Evolutionary conservation across 2,797 vertebrate species (phyloP), one percentile per base, ranked within the genome.

Genomic region (Manis pentadactyla): DNA sequence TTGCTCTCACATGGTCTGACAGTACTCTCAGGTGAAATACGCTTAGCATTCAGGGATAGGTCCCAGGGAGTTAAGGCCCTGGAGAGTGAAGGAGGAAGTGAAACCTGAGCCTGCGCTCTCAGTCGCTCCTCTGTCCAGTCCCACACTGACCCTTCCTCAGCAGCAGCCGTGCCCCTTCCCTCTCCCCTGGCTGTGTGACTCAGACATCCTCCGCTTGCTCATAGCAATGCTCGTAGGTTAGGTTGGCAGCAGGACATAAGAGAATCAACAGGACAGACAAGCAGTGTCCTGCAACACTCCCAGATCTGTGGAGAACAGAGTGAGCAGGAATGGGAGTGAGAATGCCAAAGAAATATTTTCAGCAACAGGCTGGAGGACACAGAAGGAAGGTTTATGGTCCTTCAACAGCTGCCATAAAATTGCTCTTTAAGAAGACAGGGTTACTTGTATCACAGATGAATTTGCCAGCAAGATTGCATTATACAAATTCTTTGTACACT

Each of bases 61-160:
- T 84, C 93, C 61, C 84, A 82, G 79, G 73, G 94, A 94, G 86
- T 57, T n/a, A 95, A 85, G 31, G 25, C n/a, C 68, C 84, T 77
- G 53, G 31, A 74, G 10, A 89, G 27, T 29, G 29, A 69, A 95
- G 74, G 13, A 14, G 89, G 53, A 91, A 95, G 64, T 73, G 84
- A 95, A 94, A 94, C 49, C 75, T 7, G n/a, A 95, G 29, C 29
- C 25, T 61, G 68, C 74, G 63, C 49, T 75, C 87, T 68, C 87
- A 51, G 79, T 27, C 51, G 53, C 49, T 78, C 84, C 78, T 94
- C 34, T 17, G 46, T 25, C 46, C 87, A 83, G 13, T 87, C 7
- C 59, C 49, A 57, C 73, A 42, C 0, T 6, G n/a, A 42, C 14
- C 21, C 34, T 42, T 42, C 3, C 25, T 18, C 29, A 87, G 39